These are phyloP conservation scores for Drosophila saltans DNA, from an alignment of 1,140 invertebrate species.

Conservation along the genomic window DNA sequence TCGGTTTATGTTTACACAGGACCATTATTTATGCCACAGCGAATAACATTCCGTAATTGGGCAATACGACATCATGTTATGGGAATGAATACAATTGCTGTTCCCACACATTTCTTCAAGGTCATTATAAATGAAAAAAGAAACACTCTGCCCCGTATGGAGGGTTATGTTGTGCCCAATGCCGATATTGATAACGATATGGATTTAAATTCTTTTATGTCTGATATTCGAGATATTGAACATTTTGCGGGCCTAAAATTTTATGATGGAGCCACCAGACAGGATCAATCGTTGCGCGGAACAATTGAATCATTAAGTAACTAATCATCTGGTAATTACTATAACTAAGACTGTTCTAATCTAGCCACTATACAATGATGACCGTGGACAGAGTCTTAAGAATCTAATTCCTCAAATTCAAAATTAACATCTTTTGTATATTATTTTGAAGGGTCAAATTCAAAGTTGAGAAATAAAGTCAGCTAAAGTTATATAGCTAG, in stretches of 20 bases:
- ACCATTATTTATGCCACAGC: constrained; percentile 95
- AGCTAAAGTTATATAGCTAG: not conserved
- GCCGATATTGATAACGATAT: constrained; percentile 89
- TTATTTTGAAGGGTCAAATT: constrained; percentile 3
- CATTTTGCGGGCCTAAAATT: constrained; percentile 95
- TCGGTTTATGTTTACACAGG: constrained; percentile 98
- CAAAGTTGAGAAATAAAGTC: not conserved
- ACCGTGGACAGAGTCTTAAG: too few relatives aligned
- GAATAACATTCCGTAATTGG: constrained; percentile 92
- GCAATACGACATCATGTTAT: constrained; percentile 98
- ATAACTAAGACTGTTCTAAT: too few relatives aligned
- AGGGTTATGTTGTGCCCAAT: constrained; percentile 97
- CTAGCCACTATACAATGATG: too few relatives aligned
- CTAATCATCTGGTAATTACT: not conserved
- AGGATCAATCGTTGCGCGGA: not conserved
- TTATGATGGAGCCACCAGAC: constrained; percentile 87
- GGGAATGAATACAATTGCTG: constrained; percentile 96
- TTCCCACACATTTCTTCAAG: constrained; percentile 99
- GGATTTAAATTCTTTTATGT: constrained; percentile 90
- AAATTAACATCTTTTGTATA: too few relatives aligned
- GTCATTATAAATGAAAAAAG: constrained; percentile 90
- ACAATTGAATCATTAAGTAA: not conserved
- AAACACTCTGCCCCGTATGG: constrained; percentile 90
- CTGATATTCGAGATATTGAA: constrained; percentile 95
- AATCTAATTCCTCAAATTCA: too few relatives aligned